Evolutionary conservation across 2,797 vertebrate species (phyloP).

Genomic region (Takifugu rubripes): DNA sequence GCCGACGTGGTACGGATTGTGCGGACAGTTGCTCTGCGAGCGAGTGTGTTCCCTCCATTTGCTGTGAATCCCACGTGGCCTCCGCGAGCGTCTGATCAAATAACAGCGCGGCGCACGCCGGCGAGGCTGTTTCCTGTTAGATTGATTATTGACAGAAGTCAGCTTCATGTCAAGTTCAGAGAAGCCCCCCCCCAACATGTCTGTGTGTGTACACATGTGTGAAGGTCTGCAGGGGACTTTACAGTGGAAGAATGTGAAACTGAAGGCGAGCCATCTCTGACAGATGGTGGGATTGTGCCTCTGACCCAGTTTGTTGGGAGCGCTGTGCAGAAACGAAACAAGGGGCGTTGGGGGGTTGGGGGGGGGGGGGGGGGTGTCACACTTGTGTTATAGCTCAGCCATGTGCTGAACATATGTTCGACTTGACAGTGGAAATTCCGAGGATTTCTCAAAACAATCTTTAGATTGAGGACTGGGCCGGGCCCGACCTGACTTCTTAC

Average conservation of each 20-base stretch:
- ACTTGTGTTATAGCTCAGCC: constrained; percentile 51
- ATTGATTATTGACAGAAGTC: constrained; percentile 57
- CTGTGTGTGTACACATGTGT: constrained; percentile 28
- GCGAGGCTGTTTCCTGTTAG: constrained; percentile 45
- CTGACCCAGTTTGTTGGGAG: constrained; percentile 67
- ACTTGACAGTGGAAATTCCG: constrained; percentile 65
- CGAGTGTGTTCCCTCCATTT: constrained; percentile 45
- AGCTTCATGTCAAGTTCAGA: constrained; percentile 37
- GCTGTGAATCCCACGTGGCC: constrained; percentile 19
- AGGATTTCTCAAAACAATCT: constrained; percentile 67
- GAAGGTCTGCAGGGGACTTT: constrained; percentile 43
- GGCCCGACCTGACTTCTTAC: constrained; percentile 52
- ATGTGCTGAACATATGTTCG: constrained; percentile 75
- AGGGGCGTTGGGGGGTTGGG: constrained; percentile 13
- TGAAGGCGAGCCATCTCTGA: constrained; percentile 60
- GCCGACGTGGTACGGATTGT: constrained; percentile 11
- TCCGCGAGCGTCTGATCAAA: constrained; percentile 17
- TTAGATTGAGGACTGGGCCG: constrained; percentile 44
- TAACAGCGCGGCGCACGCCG: constrained; percentile 23
- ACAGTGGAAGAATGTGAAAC: constrained; percentile 70
- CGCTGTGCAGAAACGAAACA: constrained; percentile 24
- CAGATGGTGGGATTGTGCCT: constrained; percentile 70
- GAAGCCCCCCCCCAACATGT: constrained; percentile 19
- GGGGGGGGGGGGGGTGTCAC: constrained; percentile 8
- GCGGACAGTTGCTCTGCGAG: constrained; percentile 17